A percentile compares a stretch with the other conserved stretches of the same genome.
Conservation (phyloP, 2,113 vertebrate genomes). For the Xyliphius kryptos region DNA sequence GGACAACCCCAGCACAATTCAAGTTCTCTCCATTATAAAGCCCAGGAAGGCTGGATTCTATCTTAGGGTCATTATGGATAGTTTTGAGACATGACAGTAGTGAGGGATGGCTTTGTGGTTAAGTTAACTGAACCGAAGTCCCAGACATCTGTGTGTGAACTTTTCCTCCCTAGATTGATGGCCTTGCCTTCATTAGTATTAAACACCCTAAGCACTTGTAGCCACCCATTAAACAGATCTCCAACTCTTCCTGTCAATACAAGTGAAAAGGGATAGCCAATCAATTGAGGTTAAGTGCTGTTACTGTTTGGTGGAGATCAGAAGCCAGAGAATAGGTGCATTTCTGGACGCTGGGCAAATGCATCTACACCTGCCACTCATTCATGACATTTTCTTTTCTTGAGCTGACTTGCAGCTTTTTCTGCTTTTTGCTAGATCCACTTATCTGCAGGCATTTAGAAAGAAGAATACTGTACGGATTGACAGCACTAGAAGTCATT, state of each 20-base stretch:
- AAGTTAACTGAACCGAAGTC: slow-evolving; percentile 42
- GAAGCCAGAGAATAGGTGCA: slow-evolving; percentile 20
- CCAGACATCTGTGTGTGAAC: slow-evolving; percentile 32
- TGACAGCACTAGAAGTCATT: slow-evolving; percentile 99
- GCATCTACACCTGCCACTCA: slow-evolving; percentile 53
- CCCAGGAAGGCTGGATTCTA: too few relatives aligned
- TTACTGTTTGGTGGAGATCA: slow-evolving; percentile 24
- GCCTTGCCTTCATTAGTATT: slow-evolving; percentile 53
- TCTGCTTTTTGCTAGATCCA: not conserved
- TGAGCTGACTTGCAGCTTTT: not conserved
- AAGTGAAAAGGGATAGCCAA: slow-evolving; percentile 8
- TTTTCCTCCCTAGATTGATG: slow-evolving; percentile 19
- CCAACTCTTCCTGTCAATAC: not conserved
- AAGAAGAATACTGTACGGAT: slow-evolving; percentile 88
- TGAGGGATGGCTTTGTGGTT: slow-evolving; percentile 38
- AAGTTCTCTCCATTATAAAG: too few relatives aligned
- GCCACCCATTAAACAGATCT: slow-evolving; percentile 14
- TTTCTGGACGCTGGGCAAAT: slow-evolving; percentile 22
- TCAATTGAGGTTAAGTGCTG: slow-evolving; percentile 11
- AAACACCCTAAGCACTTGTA: slow-evolving; percentile 54
- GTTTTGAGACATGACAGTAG: slow-evolving; percentile 47
- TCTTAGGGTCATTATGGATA: slow-evolving; percentile 37
- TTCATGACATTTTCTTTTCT: slow-evolving; percentile 71
- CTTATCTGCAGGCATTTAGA: slow-evolving; percentile 76
- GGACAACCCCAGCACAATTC: too few relatives aligned